Percentiles rank a stretch among this genome's conserved stretches.
Evolutionary conservation across 1,140 invertebrate species (phyloP).

Genomic region (Polypedilum vanderplanki): DNA sequence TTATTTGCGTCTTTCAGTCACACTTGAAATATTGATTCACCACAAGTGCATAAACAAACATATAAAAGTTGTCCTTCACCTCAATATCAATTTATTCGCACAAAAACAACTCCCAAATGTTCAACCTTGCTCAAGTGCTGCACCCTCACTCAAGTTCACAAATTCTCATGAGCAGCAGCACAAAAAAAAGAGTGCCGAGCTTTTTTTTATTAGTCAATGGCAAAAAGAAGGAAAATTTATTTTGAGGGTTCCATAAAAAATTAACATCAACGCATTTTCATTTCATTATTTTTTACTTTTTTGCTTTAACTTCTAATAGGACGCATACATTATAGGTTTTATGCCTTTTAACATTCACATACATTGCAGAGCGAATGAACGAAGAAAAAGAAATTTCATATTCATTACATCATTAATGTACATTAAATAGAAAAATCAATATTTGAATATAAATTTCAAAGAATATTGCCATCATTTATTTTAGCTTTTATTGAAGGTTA

Average conservation of each 20-base stretch:
- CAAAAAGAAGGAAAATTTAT: neutral
- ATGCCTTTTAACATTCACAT: neutral
- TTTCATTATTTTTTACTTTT: conserved; percentile 2
- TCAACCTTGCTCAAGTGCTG: neutral
- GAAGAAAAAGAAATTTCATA: neutral
- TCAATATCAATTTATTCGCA: too few relatives aligned
- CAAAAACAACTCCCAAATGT: too few relatives aligned
- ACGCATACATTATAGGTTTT: conserved; percentile 3
- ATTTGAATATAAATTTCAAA: neutral
- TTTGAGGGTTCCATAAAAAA: neutral
- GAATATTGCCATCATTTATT: too few relatives aligned
- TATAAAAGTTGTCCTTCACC: too few relatives aligned
- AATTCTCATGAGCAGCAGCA: neutral
- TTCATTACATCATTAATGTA: conserved; percentile 14
- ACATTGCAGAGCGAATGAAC: neutral
- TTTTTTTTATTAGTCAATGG: neutral
- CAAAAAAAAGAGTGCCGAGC: neutral
- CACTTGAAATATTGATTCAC: too few relatives aligned
- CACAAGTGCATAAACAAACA: too few relatives aligned
- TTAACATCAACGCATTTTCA: conserved; percentile 19
- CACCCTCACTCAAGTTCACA: neutral
- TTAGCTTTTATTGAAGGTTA: too few relatives aligned
- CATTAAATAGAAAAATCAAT: conserved; percentile 20
- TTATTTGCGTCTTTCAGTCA: too few relatives aligned
- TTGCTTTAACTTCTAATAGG: neutral